Evolutionary conservation across 1,140 invertebrate species (phyloP).

Genomic region (Paraescarpia echinospica): DNA sequence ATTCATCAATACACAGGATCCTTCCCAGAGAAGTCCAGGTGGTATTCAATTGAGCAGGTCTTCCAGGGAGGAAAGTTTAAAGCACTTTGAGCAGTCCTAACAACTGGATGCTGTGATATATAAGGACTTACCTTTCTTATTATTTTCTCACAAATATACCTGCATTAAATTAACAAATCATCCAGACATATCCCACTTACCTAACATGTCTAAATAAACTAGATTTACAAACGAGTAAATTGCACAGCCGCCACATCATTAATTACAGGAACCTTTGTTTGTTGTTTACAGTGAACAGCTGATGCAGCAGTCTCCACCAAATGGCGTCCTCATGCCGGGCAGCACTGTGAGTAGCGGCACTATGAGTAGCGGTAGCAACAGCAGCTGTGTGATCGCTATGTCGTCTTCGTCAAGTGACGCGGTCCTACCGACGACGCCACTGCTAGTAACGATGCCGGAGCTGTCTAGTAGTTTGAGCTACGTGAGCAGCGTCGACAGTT

Average conservation of each 20-base stretch:
- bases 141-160: no score
- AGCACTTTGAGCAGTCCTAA: no score
- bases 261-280: background rate
- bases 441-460: background rate
- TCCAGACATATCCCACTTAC: no score
- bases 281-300: background rate
- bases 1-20: no score
- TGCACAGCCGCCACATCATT: background rate
- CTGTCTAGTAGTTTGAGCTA: conserved; percentile 26
- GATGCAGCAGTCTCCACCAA: background rate
- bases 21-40: no score
- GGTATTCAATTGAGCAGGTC: no score
- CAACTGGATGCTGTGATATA: no score
- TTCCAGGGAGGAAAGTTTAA: no score
- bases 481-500: conserved; percentile 28
- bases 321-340: background rate
- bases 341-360: background rate
- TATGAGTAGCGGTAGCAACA: background rate
- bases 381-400: background rate
- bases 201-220: no score
- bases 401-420: background rate
- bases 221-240: no score
- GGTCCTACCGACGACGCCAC: background rate
- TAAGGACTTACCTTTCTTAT: no score
- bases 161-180: no score